Percentiles rank a stretch among this genome's conserved stretches.
These are phyloP conservation scores for Campoplex nolae DNA, from an alignment of 2,888 invertebrate genomes.

Conservation along the genomic window DNA sequence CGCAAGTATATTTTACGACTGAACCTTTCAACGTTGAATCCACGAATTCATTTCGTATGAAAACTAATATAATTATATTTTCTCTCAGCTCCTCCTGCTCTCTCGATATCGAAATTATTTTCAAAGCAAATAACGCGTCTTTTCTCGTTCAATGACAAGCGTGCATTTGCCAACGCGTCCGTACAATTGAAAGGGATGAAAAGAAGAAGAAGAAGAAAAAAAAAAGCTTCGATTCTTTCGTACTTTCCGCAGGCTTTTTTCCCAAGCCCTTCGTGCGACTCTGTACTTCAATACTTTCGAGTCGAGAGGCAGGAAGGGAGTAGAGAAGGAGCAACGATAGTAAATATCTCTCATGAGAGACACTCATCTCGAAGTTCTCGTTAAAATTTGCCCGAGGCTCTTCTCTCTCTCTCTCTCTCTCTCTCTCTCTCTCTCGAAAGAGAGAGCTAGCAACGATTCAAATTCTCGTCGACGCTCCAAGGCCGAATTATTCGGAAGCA, in stretches of 20 bases:
- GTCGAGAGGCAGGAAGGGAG: not conserved
- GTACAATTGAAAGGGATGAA: not conserved
- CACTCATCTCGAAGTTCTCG: constrained; percentile 53
- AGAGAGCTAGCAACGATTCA: constrained; percentile 33
- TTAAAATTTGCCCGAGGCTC: constrained; percentile 57
- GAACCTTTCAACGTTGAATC: not conserved
- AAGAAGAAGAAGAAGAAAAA: not conserved
- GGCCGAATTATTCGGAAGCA: constrained; percentile 31
- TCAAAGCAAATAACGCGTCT: not conserved
- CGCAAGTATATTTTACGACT: not conserved
- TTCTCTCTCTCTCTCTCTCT: not conserved
- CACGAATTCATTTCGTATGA: not conserved
- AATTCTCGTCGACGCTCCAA: constrained; percentile 56
- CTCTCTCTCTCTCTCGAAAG: not conserved
- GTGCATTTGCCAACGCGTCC: not conserved
- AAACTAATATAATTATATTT: not conserved
- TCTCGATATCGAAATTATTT: not conserved
- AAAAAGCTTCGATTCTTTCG: not conserved
- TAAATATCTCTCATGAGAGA: constrained; percentile 50
- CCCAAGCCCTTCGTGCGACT: not conserved
- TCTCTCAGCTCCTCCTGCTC: not conserved
- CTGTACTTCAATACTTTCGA: not conserved
- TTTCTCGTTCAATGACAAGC: not conserved
- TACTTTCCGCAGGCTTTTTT: not conserved
- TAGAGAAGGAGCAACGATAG: constrained; percentile 20